Percentiles rank a stretch among this genome's conserved stretches.
phyloP scores from a whole-genome alignment of 2,797 vertebrate species.

The Cirrhinus mrigala region DNA sequence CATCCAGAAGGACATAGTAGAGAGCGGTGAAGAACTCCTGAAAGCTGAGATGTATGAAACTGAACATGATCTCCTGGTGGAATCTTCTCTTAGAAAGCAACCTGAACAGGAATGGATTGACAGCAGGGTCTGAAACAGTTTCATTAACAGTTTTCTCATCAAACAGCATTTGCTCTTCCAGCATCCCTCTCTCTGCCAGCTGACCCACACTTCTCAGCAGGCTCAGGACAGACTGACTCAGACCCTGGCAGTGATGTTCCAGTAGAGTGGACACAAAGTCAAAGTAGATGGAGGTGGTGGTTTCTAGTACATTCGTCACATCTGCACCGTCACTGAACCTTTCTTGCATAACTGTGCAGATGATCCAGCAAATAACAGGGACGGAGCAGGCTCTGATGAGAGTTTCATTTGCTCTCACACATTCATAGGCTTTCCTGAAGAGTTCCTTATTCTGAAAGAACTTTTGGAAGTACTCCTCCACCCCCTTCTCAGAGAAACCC shows the following conservation, averaged over 20 bases:
- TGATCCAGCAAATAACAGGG: too few species aligned
- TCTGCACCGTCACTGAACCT: too few species aligned
- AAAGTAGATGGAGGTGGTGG: too few species aligned
- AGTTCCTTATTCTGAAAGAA: too few species aligned
- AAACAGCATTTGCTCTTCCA: slow-evolving; percentile 37
- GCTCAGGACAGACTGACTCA: background rate
- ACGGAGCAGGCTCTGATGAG: too few species aligned
- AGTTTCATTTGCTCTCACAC: too few species aligned
- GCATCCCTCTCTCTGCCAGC: slow-evolving; percentile 40
- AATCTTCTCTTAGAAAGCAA: background rate
- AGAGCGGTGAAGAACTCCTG: slow-evolving; percentile 56
- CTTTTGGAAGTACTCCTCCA: too few species aligned
- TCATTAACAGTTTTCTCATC: background rate
- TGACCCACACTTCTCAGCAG: slow-evolving; percentile 28
- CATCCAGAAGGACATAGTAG: slow-evolving; percentile 35
- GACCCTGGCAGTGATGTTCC: slow-evolving; percentile 38
- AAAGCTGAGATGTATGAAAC: slow-evolving; percentile 52
- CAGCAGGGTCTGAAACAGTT: background rate
- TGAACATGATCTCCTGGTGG: slow-evolving; percentile 16
- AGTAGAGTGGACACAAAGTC: background rate
- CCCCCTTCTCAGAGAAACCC: too few species aligned
- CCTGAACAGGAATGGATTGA: slow-evolving; percentile 27
- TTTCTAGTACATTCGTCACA: too few species aligned
- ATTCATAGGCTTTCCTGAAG: too few species aligned
- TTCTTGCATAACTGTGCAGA: too few species aligned